These are phyloP conservation scores for Papilio elwesi DNA, from an alignment of 2,888 invertebrate species.

Conservation along the genomic window DNA sequence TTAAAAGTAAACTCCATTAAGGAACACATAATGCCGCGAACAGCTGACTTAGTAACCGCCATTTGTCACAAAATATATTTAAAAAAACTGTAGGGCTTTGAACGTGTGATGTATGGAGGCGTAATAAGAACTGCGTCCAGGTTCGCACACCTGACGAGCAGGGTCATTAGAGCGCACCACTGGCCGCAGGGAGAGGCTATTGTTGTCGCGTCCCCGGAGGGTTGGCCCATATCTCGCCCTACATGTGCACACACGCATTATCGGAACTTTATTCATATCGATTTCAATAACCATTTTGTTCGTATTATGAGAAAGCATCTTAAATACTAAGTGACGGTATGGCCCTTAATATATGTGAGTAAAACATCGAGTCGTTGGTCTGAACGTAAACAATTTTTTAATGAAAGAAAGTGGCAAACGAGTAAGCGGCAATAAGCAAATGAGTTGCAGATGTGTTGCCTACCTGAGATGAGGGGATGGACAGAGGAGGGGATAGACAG, in stretches of 20 bases:
- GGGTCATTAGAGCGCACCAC: constrained; percentile 80
- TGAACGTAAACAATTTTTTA: too few species aligned
- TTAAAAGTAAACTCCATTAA: constrained; percentile 81
- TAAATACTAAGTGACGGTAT: neutral
- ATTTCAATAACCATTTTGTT: constrained; percentile 28
- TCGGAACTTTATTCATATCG: constrained; percentile 42
- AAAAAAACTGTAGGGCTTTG: constrained; percentile 42
- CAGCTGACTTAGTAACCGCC: constrained; percentile 76
- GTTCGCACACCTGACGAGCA: constrained; percentile 62
- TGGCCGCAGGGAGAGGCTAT: constrained; percentile 76
- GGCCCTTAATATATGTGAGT: too few species aligned
- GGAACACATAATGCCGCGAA: constrained; percentile 80
- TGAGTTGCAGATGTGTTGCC: too few species aligned
- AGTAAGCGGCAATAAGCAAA: too few species aligned
- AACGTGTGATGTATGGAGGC: constrained; percentile 60
- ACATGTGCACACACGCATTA: constrained; percentile 71
- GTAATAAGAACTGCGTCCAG: constrained; percentile 63
- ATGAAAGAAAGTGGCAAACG: too few species aligned
- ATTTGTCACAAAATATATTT: constrained; percentile 50
- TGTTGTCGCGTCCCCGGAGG: constrained; percentile 78
- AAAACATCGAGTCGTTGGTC: too few species aligned
- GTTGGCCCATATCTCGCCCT: constrained; percentile 69
- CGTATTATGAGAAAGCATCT: neutral
- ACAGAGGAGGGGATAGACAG: too few species aligned
- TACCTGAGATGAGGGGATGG: too few species aligned